phyloP scores from a whole-genome alignment of 53 echinoderm and acorn worm genomes.

The Echinometra lucunter region DNA sequence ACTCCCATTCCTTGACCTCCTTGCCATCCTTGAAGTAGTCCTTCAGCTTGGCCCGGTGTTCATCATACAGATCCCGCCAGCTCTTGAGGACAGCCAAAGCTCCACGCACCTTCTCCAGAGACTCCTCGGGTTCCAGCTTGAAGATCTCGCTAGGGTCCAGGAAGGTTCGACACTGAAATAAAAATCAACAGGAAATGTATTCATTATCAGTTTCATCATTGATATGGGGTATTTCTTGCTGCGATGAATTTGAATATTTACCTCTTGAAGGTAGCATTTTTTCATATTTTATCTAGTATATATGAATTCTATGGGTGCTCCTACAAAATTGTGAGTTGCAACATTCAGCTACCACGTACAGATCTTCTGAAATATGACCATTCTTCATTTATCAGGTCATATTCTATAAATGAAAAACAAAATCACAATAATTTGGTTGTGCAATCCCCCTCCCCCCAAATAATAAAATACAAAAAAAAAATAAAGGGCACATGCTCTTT shows the following conservation, averaged over 20 bases:
- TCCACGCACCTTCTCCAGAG: slow-evolving; percentile 85
- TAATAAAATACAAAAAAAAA: too few relatives aligned
- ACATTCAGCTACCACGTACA: too few relatives aligned
- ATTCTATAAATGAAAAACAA: too few relatives aligned
- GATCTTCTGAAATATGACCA: too few relatives aligned
- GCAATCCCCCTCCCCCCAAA: too few relatives aligned
- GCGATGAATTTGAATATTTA: neutral
- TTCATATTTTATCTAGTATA: too few relatives aligned
- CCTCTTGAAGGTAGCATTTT: too few relatives aligned
- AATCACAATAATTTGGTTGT: too few relatives aligned
- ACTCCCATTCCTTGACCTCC: slow-evolving; percentile 94
- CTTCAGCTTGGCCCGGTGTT: slow-evolving; percentile 90
- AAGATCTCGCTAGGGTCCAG: slow-evolving; percentile 93
- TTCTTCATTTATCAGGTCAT: too few relatives aligned
- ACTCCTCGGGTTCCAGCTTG: slow-evolving; percentile 97
- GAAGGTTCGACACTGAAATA: slow-evolving; percentile 82
- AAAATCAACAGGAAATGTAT: neutral
- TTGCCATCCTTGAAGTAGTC: slow-evolving; percentile 96
- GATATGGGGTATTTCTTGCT: neutral
- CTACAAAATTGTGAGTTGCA: neutral
- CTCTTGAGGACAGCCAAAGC: slow-evolving; percentile 82
- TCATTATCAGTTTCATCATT: neutral
- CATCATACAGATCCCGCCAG: slow-evolving; percentile 82
- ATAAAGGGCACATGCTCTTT: too few relatives aligned
- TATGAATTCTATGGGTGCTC: neutral